A percentile compares a stretch with the other conserved stretches of the same genome.
Evolutionary conservation across 1,140 invertebrate species (phyloP).

Genomic region (Leptopilina boulardi): DNA sequence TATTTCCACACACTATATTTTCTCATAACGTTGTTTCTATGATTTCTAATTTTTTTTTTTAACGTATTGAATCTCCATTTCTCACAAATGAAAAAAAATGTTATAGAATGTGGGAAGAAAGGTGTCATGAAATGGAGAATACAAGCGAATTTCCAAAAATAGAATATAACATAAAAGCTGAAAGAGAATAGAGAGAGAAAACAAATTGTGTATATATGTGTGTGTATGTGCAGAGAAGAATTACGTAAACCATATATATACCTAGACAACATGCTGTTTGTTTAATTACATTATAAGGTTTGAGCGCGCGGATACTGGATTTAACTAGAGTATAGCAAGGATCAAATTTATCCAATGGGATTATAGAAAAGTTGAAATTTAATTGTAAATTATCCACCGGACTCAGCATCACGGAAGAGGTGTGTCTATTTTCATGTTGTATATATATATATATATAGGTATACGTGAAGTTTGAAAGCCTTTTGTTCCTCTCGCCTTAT

Average conservation of each 20-base stretch:
- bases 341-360: constrained; percentile 6
- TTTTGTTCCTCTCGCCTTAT: constrained; percentile 37
- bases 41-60: background rate
- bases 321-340: background rate
- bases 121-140: background rate
- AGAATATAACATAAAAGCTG: constrained; percentile 22
- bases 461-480: background rate
- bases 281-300: constrained; percentile 12
- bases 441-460: too few relatives aligned
- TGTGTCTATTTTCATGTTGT: background rate
- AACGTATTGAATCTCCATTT: background rate
- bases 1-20: too few relatives aligned
- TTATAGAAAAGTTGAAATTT: background rate
- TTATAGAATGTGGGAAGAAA: background rate
- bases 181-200: background rate
- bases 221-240: background rate
- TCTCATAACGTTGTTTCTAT: too few relatives aligned
- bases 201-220: background rate
- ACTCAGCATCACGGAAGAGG: constrained; percentile 15
- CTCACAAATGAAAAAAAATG: background rate
- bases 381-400: constrained; percentile 3
- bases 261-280: constrained; percentile 8
- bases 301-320: background rate
- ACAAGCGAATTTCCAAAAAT: constrained; percentile 7
- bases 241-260: constrained; percentile 8